Evolutionary conservation across 2,797 vertebrate genomes (phyloP), one percentile per base, ranked within the genome.

Genomic region (Hemibagrus guttatus): DNA sequence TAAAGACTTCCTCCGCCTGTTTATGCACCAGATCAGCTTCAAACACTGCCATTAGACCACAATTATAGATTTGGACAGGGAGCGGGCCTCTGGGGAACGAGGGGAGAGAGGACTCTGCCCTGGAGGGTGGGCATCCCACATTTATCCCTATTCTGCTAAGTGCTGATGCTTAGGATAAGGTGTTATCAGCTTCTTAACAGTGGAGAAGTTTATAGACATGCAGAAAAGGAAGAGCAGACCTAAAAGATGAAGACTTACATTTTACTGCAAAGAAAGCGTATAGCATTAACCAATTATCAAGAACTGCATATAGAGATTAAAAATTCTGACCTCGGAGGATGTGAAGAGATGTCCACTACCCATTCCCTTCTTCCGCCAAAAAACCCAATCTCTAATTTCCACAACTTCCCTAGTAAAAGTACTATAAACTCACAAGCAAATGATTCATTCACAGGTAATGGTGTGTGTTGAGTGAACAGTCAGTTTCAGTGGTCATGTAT

Each of bases 11-110:
- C 97, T 97, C 94, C 94, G 94, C 95, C 96, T 96, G 96, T 97
- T 97, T 97, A 97, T 96, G 96, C 96, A 96, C 95, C 95, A 97
- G 96, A 97, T 96, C 97, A 95, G 96, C 96, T 97, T 97, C 97
- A 97, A 97, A 97, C 96, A 95, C 95, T 95, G 94, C 96, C 96
- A 97, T 97, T 98, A 98, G 96, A 96, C 96, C 89, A 91, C 96
- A 97, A 96, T 96, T 97, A 96, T 96, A 95, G 96, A 96, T 96
- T 96, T 96, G 95, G 96, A 96, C 86, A 87, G 94, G 94, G 94
- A 80, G 75, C 84, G 84, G 89, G 84, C 83, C 86, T 90, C 89
- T 84, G 85, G 87, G 89, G 81, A 90, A 81, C 71, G 59, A 90
- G 84, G 95, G 83, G 88, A 89, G 86, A 90, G 89, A 95, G 95